Conservation (phyloP, 1,140 invertebrate species). For the Chlorops oryzae region DNA sequence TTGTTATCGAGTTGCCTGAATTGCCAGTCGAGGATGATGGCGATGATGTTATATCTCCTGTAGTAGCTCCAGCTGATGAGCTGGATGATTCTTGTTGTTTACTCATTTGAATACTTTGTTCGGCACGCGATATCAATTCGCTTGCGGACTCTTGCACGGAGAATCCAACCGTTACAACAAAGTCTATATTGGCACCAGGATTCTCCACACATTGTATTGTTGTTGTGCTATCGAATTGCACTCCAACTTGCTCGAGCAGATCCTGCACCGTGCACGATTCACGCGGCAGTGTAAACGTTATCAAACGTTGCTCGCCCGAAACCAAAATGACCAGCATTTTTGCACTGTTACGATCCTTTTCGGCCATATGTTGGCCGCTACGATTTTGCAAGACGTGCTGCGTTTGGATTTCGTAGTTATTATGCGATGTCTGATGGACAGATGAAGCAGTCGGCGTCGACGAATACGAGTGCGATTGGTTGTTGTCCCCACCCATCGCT, state of each 20-base stretch:
- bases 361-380: constrained; percentile 30
- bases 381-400: constrained; percentile 44
- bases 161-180: constrained; percentile 63
- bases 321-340: constrained; percentile 69
- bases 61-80: constrained; percentile 21
- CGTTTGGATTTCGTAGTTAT: constrained; percentile 44
- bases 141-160: constrained; percentile 39
- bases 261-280: constrained; percentile 74
- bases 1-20: too few species aligned
- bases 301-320: constrained; percentile 68
- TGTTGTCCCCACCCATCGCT: constrained; percentile 13
- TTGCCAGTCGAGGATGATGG: too few species aligned
- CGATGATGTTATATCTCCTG: too few species aligned
- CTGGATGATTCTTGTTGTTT: constrained; percentile 31
- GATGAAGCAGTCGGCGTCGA: constrained; percentile 20
- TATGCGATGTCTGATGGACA: constrained; percentile 40
- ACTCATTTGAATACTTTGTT: constrained; percentile 42
- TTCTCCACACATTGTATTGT: constrained; percentile 64
- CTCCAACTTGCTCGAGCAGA: constrained; percentile 65
- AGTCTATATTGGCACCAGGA: constrained; percentile 64
- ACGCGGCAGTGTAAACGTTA: constrained; percentile 70
- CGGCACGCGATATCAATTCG: constrained; percentile 41
- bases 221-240: constrained; percentile 58
- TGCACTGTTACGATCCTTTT: constrained; percentile 54
- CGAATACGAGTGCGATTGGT: too few species aligned